Base-by-base conservation (phyloP, 2,797 vertebrate genomes). In the Dermochelys coriacea region DNA sequence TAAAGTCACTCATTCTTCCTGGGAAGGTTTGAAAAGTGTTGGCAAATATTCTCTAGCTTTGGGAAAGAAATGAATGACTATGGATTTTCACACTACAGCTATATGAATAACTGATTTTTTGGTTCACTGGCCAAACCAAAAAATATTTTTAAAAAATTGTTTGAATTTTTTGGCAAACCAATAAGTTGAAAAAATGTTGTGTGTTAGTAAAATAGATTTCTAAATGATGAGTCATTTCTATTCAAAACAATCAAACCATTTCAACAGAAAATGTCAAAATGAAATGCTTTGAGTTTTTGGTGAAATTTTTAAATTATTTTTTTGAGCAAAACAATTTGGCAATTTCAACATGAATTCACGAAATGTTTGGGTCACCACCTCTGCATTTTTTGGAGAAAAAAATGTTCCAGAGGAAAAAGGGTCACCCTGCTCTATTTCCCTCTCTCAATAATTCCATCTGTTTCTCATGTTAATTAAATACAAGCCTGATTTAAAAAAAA, bases 401-500 rank as follows among this genome's bases (percentile, higher is more conserved):
- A 34, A 61, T 31, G 29, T 16, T 61, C 34, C 31, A 16, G 59
- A 34, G 14, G 29, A 18, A 34, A 64, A 15, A 64, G n/a, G n/a
- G 19, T 64, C 61, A 64, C 16, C 7, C 15, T 34, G 61, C 14
- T 64, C 31, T 64, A 64, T 64, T 84, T 59, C 29, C 80, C 31
- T 50, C 85, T 41, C 55, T 91, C 57, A 80, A 49, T 8, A 92
- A 79, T 3, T 37, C 37, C 61, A 86, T 59, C 5, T 84, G 75
- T 54, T 49, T 79, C 31, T 12, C 11, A 93, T 45, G 45, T 50
- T 92, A 83, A 71, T 77, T 89, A 83, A 8, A 4, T 79, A 12
- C 18, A 91, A 86, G 11, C 19, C 79, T 91, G 18, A 93, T 61
- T 27, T 64, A 8, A 61, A 68, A 41, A 92, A 88, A 94, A 92